Percentiles rank a stretch among this genome's conserved stretches.
Conservation (phyloP, 2,888 invertebrate species). For the Flabesymbios commensalis region DNA sequence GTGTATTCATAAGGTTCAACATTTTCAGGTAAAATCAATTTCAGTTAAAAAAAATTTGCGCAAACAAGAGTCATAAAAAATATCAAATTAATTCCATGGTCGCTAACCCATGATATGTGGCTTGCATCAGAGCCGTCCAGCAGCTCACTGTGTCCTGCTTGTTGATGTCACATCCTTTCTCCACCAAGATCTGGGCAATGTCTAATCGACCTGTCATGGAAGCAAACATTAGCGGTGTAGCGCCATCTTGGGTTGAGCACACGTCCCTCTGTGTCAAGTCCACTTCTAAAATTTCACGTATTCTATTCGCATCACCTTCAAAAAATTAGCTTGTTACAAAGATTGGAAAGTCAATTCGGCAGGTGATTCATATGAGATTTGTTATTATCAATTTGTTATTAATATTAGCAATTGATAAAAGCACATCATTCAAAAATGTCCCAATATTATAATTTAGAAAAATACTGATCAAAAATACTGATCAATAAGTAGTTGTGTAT, state of each 20-base stretch:
- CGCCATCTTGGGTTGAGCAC: constrained; percentile 57
- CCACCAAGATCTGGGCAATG: constrained; percentile 55
- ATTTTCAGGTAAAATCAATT: too few species aligned
- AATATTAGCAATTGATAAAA: neutral
- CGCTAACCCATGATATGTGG: constrained; percentile 61
- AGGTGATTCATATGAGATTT: neutral
- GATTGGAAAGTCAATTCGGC: neutral
- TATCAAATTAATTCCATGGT: neutral
- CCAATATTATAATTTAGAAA: too few species aligned
- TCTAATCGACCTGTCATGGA: constrained; percentile 60
- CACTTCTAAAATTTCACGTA: constrained; percentile 52
- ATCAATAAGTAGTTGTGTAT: too few species aligned
- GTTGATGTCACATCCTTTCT: constrained; percentile 59
- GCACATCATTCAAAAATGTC: too few species aligned
- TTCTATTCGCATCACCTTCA: constrained; percentile 51
- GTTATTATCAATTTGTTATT: neutral
- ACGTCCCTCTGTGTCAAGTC: constrained; percentile 54
- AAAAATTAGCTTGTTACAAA: too few species aligned
- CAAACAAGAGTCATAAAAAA: too few species aligned
- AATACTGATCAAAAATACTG: too few species aligned
- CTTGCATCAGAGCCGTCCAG: constrained; percentile 64
- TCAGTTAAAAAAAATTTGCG: too few species aligned
- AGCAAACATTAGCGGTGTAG: constrained; percentile 63
- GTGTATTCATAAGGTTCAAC: too few species aligned
- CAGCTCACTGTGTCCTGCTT: constrained; percentile 61